Evolutionary conservation across 2,113 vertebrate genomes (phyloP), one percentile per base, ranked within the genome.

Genomic region (Urocolius indicus): DNA sequence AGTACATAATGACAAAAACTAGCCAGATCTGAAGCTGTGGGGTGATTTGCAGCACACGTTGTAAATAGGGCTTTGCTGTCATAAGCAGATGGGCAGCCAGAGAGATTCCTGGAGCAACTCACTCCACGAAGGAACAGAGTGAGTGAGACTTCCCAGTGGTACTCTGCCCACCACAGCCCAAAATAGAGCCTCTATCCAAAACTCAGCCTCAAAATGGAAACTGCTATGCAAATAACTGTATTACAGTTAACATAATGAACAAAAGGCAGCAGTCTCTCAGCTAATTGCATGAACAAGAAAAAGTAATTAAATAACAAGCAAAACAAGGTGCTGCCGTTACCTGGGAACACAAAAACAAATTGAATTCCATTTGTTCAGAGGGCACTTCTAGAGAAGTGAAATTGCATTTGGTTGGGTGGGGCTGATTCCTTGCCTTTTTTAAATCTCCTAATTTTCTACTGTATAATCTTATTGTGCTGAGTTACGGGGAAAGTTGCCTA

Each of bases 251-350:
- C n/a, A 1, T 61, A 72, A 88, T 76, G 71, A 94, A 83, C 52
- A 62, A 94, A 94, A 92, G 59, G 38, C 94, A 90, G 49, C 84
- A 74, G 34, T 77, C 83, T 84, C 69, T 58, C 78, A n/a, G 46
- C 46, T 95, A 90, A 95, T 89, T 90, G 67, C 63, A 75, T 93
- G 93, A 94, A 88, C 51, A 88, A 90, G 92, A 51, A 90, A 27
- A 23, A 83, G 89, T 93, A 90, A 96, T 97, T 91, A 88, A 93
- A 84, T 90, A 94, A 78, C 74, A 89, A 79, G 69, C 63, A 66
- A 90, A 94, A 80, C 79, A 91, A 96, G 90, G 93, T 95, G 91
- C 76, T 77, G 76, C 80, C 7, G 23, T 92, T 94, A 96, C 91
- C 82, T 96, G 87, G 63, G 72, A 93, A 91, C 73, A 61, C 46